Base-by-base conservation (phyloP, 2,797 vertebrate genomes). In the Rhynchonycteris naso region DNA sequence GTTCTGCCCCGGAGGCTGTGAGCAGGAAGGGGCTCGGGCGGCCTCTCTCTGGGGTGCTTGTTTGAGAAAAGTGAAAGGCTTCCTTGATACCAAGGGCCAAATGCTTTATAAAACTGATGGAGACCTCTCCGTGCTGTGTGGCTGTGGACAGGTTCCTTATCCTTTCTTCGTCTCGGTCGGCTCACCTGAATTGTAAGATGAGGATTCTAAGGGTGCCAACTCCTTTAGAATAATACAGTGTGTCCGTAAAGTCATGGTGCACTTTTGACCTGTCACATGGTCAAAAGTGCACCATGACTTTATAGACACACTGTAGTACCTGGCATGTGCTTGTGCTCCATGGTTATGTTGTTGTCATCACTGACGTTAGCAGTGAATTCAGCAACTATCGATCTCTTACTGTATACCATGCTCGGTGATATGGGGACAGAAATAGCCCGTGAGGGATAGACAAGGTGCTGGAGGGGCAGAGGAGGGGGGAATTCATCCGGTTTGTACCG, bases 331-430 rank as follows among this genome's bases (percentile, higher is more conserved):
- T 38, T 10, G 11, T 4, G 52, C 38, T 18, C 69, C 1, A 19
- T 1, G 43, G 66, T 28, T 52, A 1, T 0, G 1, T 52, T 16
- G 28, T 58, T 1, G 0, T 15, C 24, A 10, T 58, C n/a, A 6
- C 5, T 3, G 16, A 12, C 28, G 1, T 0, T 19, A 72, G 38
- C 59, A 30, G 65, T 6, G 47, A 43, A 22, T 43, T 7, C 43
- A 65, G 19, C 82, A 71, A 12, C 12, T 8, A 0, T 22, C 35
- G 43, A 14, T 33, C 47, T 38, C 30, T 43, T 28, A 1, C 59
- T 33, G 0, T n/a, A 0, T 21, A 14, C 50, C 38, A 33, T 2
- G 26, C 76, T 74, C 33, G 5, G 58, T 43, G 43, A 14, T 2
- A 1, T 14, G 19, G 84, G 80, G 59, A 66, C 33, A 58, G 65